Base-by-base conservation (phyloP, 2,797 vertebrate species). In the Monodelphis domestica region DNA sequence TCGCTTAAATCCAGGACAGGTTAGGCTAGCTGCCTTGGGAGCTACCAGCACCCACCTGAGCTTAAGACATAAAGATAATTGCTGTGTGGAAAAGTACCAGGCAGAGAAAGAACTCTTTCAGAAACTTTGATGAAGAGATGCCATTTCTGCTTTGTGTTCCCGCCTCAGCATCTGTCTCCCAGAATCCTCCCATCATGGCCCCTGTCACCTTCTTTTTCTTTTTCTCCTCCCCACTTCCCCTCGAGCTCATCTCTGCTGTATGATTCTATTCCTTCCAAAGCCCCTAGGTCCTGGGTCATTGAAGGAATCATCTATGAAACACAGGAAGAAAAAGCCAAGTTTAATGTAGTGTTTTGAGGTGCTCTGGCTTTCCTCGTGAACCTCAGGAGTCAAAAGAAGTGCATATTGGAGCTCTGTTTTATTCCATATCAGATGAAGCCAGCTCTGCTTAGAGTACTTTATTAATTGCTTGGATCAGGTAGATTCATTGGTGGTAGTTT, bases 11-110 rank as follows among this genome's bases (percentile, higher is more conserved):
- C 91, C 88, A 94, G 84, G 97, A 92, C 54, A 89, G 95, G 92
- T 94, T 97, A 94, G 94, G 93, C 94, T 95, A n/a, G n/a, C n/a
- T n/a, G 90, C 52, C 52, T 96, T 92, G 15, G 4, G 95, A 94
- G 91, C 95, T 89, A 63, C 53, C 33, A 57, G 94, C 89, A 96
- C 93, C 92, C 57, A 95, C 87, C 56, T 38, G 93, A 92, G 94
- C 97, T 96, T 95, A 95, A 91, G 94, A 97, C 96, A 96, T 95
- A 96, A 50, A 30, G 92, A 2, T 95, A 95, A 96, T 96, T 97
- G 90, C 89, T 93, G 6, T 89, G 87, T 95, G 92, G 89, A 97
- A 93, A 57, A 88, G 70, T 33, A 52, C 29, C 52, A 93, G 89
- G 33, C 51, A 56, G 56, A 95, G 59, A 95, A 91, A 93, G 53